phyloP scores from a whole-genome alignment of 2,888 invertebrate species.

The Tachystola acroxantha region DNA sequence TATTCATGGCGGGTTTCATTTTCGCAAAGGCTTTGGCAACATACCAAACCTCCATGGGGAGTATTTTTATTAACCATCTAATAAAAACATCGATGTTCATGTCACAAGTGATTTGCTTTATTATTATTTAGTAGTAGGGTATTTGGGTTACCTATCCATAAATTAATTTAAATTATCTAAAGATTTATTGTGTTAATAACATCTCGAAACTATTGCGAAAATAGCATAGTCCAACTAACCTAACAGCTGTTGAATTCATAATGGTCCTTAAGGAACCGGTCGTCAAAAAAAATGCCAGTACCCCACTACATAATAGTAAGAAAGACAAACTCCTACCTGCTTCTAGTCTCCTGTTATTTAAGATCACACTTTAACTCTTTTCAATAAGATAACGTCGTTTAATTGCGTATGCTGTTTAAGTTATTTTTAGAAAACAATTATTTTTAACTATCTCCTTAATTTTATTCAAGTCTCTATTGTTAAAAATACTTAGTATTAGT shows the following conservation, averaged over 20 bases:
- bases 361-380: conserved; percentile 42
- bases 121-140: too few species aligned
- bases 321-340: conserved; percentile 14
- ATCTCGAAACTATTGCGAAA: too few species aligned
- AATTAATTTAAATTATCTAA: too few species aligned
- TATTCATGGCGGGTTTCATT: conserved; percentile 56
- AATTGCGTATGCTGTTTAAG: not conserved
- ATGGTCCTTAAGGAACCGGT: conserved; percentile 36
- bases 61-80: too few species aligned
- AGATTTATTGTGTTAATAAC: too few species aligned
- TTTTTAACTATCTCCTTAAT: not conserved
- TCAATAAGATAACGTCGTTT: not conserved
- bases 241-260: conserved; percentile 50
- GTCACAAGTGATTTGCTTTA: too few species aligned
- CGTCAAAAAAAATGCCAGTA: conserved; percentile 11
- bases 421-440: not conserved
- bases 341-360: conserved; percentile 35
- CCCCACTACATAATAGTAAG: not conserved
- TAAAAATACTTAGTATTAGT: not conserved
- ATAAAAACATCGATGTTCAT: too few species aligned
- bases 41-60: too few species aligned
- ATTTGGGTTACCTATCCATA: too few species aligned
- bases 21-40: conserved; percentile 40
- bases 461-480: not conserved
- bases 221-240: too few species aligned